phyloP scores from a whole-genome alignment of 2,888 invertebrate species.

The Lepas anatifera region DNA sequence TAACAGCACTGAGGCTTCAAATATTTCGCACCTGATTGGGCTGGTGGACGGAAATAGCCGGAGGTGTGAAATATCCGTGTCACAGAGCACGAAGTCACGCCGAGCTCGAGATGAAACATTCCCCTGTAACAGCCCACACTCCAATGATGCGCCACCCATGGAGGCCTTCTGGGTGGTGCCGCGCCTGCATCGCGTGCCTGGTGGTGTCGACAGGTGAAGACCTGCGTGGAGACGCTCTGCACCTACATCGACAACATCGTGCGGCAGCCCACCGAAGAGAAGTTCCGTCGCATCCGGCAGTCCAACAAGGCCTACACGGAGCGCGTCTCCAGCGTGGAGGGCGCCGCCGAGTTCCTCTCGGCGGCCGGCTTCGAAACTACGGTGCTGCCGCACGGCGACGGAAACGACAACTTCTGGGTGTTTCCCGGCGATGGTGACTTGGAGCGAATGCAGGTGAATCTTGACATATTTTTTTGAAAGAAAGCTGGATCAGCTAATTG shows the following conservation, averaged over 20 bases:
- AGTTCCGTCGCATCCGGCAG: constrained; percentile 78
- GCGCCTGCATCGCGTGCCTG: background rate
- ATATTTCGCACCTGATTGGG: no score
- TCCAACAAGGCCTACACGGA: constrained; percentile 70
- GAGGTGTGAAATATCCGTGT: background rate
- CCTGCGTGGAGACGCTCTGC: constrained; percentile 70
- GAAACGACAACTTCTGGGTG: constrained; percentile 22
- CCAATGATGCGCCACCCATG: background rate
- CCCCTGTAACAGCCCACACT: no score
- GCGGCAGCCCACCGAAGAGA: constrained; percentile 69
- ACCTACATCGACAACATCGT: constrained; percentile 86
- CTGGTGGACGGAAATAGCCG: background rate
- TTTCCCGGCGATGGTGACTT: background rate
- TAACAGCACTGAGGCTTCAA: no score
- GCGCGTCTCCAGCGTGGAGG: constrained; percentile 64
- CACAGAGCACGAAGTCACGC: no score
- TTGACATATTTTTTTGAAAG: no score
- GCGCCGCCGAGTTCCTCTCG: constrained; percentile 62
- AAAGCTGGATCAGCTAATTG: no score
- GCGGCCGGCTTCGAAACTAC: constrained; percentile 62
- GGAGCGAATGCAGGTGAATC: background rate
- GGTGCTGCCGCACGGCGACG: constrained; percentile 21
- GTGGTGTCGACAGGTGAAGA: constrained; percentile 45
- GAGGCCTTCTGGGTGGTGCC: background rate
- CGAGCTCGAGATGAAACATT: no score